Base-by-base conservation (phyloP, 1,140 invertebrate species). In the Drosophila virilis region DNA sequence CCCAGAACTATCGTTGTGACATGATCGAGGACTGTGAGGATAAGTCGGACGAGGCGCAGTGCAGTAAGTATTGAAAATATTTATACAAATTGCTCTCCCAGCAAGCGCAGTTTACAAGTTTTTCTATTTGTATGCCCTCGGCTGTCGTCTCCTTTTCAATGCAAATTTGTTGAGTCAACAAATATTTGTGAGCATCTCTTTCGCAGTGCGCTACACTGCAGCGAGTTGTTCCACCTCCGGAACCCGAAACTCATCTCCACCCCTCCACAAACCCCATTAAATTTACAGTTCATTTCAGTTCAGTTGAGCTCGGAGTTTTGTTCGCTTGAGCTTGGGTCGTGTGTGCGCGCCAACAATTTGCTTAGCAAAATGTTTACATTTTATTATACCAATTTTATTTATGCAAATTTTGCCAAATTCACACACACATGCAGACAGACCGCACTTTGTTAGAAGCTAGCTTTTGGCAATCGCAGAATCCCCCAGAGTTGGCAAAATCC, bases 1-100 rank as follows among this genome's bases (percentile, higher is more conserved):
- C 97, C 43, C 95, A 95, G 55, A 96, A 98, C 93, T 95, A 97
- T 93, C 94, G 96, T 86, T 99, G 98, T 93, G 98, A 99, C 93
- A 97, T 97, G 94, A 96, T 96, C 45, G 96, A 97, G 0, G 98
- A 99, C 93, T 99, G 98, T 93, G 95, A 97, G 42, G 98, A 99
- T 92, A 97, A 97, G 62, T 97, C 97, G 9, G 98, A 99, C 92
- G 97, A 98, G 93, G 95, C 96, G 13, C 96, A 97, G 91, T 98
- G 98, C 94, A 96, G 97, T 98, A 93, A 98, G 97, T 97, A 60
- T 10, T 4, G 32, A 7, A 28, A 6, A 61, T 61, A 61, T 40
- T 38, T 52, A 28, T 38, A 54, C 12, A 58, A 37, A 48, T 66
- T 22, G 38, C 48, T 17, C 7, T 32, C 4, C 28, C 32, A 28